Conservation (phyloP, 2,888 invertebrate genomes). For the Notocelia uddmanniana region DNA sequence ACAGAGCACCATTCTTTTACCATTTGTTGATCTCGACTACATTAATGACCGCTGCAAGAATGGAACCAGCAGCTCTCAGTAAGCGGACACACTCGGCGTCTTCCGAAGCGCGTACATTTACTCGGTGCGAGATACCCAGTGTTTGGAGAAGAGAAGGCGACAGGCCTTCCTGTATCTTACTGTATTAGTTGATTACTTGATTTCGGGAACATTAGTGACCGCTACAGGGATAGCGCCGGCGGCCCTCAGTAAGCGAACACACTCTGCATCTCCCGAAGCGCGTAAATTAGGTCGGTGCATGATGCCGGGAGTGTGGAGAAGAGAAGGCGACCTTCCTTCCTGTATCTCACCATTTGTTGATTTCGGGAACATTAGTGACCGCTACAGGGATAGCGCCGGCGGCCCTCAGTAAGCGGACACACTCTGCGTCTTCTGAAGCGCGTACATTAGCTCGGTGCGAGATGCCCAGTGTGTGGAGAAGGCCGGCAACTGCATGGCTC, state of each 20-base stretch:
- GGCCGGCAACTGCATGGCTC: slow-evolving; percentile 91
- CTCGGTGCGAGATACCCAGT: slow-evolving; percentile 88
- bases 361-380: slow-evolving; percentile 96
- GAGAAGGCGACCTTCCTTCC: neutral
- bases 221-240: neutral
- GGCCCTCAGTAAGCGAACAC: neutral
- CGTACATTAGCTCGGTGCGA: slow-evolving; percentile 85
- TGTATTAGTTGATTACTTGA: neutral
- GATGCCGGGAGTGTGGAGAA: neutral
- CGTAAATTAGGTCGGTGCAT: no score
- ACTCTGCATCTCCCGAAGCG: no score
- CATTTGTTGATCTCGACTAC: slow-evolving; percentile 93
- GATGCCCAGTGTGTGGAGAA: slow-evolving; percentile 90
- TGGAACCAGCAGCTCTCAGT: slow-evolving; percentile 92
- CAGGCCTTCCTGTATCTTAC: no score
- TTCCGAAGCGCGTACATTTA: slow-evolving; percentile 85
- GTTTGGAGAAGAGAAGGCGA: slow-evolving; percentile 84
- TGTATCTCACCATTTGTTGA: slow-evolving; percentile 82
- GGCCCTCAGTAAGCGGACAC: slow-evolving; percentile 89
- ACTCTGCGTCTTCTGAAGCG: slow-evolving; percentile 91
- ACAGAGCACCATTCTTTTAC: neutral
- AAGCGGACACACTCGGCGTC: slow-evolving; percentile 92
- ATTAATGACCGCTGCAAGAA: slow-evolving; percentile 95
- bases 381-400: slow-evolving; percentile 96
- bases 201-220: neutral